A percentile compares a stretch with the other conserved stretches of the same genome.
Conservation (phyloP, 2,888 invertebrate genomes). For the Myopa testacea region DNA sequence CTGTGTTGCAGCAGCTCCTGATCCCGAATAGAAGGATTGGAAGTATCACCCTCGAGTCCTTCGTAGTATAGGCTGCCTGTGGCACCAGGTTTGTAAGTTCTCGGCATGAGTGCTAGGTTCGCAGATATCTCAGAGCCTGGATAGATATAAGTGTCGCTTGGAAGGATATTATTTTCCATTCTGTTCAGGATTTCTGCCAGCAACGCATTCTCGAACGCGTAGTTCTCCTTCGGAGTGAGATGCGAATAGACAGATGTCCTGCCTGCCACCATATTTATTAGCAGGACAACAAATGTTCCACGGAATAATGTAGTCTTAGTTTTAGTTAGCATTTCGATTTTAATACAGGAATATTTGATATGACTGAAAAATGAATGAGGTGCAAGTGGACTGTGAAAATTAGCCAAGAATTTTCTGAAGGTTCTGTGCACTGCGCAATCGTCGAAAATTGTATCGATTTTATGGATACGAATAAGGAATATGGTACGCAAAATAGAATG, state of each 20-base stretch:
- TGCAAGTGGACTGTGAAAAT: too few species aligned
- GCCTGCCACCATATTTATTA: background rate
- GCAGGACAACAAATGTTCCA: conserved; percentile 18
- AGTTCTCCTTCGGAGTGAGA: conserved; percentile 71
- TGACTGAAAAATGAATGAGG: background rate
- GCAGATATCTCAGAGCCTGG: conserved; percentile 60
- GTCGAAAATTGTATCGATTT: conserved; percentile 16
- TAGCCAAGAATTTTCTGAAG: background rate
- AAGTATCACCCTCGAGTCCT: conserved; percentile 40
- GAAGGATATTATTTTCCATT: conserved; percentile 81
- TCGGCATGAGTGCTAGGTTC: conserved; percentile 68
- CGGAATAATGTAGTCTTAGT: background rate
- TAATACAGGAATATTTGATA: background rate
- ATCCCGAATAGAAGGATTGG: conserved; percentile 83
- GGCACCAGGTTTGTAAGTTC: conserved; percentile 71
- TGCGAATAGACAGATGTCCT: background rate
- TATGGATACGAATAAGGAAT: background rate
- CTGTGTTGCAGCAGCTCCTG: conserved; percentile 89
- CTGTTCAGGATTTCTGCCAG: conserved; percentile 82
- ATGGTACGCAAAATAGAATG: background rate
- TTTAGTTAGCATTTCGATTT: conserved; percentile 11
- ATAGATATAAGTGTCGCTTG: conserved; percentile 71
- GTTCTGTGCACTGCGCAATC: conserved; percentile 5
- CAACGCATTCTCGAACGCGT: conserved; percentile 76
- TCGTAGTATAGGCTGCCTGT: conserved; percentile 18